Base-by-base conservation (phyloP, 2,113 vertebrate species). In the Maccullochella peelii region DNA sequence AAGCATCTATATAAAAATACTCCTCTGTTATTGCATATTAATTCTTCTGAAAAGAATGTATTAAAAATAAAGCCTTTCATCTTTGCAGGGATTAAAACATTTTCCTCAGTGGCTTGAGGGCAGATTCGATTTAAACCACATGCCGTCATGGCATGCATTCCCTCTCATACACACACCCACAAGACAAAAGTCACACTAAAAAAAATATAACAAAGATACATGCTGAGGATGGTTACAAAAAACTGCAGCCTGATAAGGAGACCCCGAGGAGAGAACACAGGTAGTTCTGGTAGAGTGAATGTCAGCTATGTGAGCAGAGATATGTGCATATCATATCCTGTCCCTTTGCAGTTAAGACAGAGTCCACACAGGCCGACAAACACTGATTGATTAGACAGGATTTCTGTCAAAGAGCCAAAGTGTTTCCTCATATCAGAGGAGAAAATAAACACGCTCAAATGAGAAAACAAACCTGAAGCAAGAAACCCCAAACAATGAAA, bases 291-390 rank as follows among this genome's bases (percentile, higher is more conserved):
- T 44, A 7, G 66, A 44, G 61, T 88, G 80, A 82, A 93, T 87
- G 87, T 85, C 82, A 89, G 62, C 85, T 81, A 88, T 90, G 91
- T 58, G 86, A 68, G 82, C 54, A 11, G 69, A 91, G 91, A 91
- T 87, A 89, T 67, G 86, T 71, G 52, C 74, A 4, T 85, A 89
- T 92, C 92, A 33, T 65, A 86, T 91, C 71, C 72, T 77, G 84
- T 83, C 38, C 18, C 66, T 57, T 9, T 44, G 73, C 58, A 58
- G 78, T 73, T 20, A 8, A 63, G 52, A 61, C 68, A 7, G 44
- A 25, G 85, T 87, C 89, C 91, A 89, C 91, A 92, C 91, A 91
- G 75, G 73, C 83, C 20, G 84, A 65, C 78, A 66, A 69, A 69
- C 86, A 73, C 68, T 68, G 88, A 89, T 71, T 78, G 85, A 91